Evolutionary conservation across 2,888 invertebrate species (phyloP), one percentile per base, ranked within the genome.

Genomic region (Pandemis heparana): DNA sequence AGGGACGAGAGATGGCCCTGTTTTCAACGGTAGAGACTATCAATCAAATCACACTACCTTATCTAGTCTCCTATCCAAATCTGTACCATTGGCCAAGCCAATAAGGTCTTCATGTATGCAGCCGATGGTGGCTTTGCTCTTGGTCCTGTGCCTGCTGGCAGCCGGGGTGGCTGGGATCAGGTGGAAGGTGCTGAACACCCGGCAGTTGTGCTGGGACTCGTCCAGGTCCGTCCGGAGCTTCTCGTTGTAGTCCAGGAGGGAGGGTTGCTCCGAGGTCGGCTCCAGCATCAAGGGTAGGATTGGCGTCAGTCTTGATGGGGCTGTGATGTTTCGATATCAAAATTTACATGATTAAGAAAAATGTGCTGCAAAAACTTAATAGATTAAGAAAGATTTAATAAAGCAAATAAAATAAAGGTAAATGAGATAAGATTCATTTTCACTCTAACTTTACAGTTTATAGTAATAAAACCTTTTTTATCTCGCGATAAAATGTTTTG

Each of bases 161-260:
- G 62, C 76, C 0, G 83, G 84, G 0, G 86, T 82, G 1, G 86
- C 79, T 0, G 89, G 87, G 23, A 88, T 77, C 8, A 88, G 82
- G 63, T 90, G 89, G 77, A 89, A 89, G 0, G 90, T 89, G 74
- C 86, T 90, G 79, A 86, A 89, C 3, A 92, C 85, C 9, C 86
- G 78, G 69, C 89, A 91, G 51, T 88, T 88, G 76, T 83, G 85
- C 62, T 84, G 86, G 0, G 87, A 80, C 0, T 81, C 72, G 12
- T 89, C 88, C 0, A 83, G 78, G 5, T 82, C 82, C 38, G 83
- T 83, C 60, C 87, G 87, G 0, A 94, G 80, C 70, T 91, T 92
- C 72, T 92, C 92, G 3, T 89, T 92, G 77, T 86, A 87, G 10
- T 91, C 89, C 41, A 92, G 73, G 66, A 92, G 77, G 0, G 86